Percentiles rank a stretch among this genome's conserved stretches.
Evolutionary conservation across 2,113 vertebrate species (phyloP).

Genomic region (human (Homo sapiens)): DNA sequence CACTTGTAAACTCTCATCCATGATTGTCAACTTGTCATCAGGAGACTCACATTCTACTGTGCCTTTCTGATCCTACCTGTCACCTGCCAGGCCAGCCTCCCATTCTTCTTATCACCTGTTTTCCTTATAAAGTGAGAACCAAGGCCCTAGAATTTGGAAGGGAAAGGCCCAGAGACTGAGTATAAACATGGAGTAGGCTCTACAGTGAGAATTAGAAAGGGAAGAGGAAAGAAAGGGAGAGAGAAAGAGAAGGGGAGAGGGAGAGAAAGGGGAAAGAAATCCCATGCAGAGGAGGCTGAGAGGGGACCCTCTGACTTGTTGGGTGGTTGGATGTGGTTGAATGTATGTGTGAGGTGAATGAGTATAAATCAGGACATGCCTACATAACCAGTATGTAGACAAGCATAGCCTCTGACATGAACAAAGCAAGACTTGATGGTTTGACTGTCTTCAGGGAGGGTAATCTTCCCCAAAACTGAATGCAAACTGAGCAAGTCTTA

Average conservation of each 20-base stretch:
- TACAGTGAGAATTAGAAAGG: not conserved
- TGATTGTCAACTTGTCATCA: not conserved
- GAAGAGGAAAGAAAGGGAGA: not conserved
- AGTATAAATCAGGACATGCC: not conserved
- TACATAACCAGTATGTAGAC: not conserved
- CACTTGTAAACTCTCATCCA: not conserved
- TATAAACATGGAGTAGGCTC: not conserved
- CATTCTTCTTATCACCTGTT: not conserved
- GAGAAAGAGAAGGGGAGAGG: not conserved
- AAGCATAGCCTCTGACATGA: not conserved
- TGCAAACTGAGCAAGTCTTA: not conserved
- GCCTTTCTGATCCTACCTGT: not conserved
- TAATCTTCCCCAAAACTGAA: not conserved
- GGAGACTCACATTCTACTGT: not conserved
- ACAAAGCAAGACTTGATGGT: constrained; percentile 20
- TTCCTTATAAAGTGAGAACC: constrained; percentile 19
- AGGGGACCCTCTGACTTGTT: not conserved
- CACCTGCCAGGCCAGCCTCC: not conserved
- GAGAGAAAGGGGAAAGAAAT: not conserved
- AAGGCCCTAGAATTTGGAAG: not conserved
- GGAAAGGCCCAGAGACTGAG: not conserved
- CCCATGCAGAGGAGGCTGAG: not conserved
- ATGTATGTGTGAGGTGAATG: not conserved
- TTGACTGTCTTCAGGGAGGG: constrained; percentile 25
- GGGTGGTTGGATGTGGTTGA: not conserved